These are phyloP conservation scores for Hirudo medicinalis DNA, from an alignment of 1,140 invertebrate genomes.

Conservation along the genomic window DNA sequence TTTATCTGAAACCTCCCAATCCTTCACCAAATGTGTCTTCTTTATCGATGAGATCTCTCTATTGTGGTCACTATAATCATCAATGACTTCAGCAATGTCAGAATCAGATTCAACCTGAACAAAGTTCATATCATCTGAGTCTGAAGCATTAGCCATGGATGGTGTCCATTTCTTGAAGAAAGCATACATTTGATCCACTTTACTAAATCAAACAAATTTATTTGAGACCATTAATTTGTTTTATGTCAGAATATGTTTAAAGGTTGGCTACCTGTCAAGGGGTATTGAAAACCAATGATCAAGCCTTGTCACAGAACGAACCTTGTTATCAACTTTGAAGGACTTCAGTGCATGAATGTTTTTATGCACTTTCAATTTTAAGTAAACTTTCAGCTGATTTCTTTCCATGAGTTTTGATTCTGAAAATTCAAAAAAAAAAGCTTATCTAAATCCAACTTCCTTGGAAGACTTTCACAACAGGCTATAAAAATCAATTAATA, in stretches of 20 bases:
- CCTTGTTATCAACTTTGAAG: slow-evolving; percentile 3
- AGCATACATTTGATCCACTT: slow-evolving; percentile 8
- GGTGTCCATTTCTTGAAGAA: slow-evolving; percentile 11
- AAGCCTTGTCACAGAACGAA: not conserved
- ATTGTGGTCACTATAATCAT: not conserved
- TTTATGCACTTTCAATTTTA: slow-evolving; percentile 6
- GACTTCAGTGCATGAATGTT: not conserved
- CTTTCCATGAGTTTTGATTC: too few species aligned
- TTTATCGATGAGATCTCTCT: not conserved
- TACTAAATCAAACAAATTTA: not conserved
- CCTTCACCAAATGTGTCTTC: not conserved
- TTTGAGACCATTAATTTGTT: too few species aligned
- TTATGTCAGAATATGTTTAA: not conserved
- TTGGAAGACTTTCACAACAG: too few species aligned
- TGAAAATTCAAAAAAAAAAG: too few species aligned
- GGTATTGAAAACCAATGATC: slow-evolving; percentile 7
- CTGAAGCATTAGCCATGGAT: slow-evolving; percentile 1
- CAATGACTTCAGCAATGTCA: not conserved
- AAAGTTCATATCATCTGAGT: not conserved
- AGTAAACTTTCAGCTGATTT: not conserved
- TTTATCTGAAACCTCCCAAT: slow-evolving; percentile 4
- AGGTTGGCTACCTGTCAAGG: not conserved
- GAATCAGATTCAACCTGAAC: not conserved
- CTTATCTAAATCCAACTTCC: too few species aligned
- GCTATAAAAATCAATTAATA: too few species aligned